phyloP scores from a whole-genome alignment of 2,113 vertebrate species.

The Gila orcuttii region DNA sequence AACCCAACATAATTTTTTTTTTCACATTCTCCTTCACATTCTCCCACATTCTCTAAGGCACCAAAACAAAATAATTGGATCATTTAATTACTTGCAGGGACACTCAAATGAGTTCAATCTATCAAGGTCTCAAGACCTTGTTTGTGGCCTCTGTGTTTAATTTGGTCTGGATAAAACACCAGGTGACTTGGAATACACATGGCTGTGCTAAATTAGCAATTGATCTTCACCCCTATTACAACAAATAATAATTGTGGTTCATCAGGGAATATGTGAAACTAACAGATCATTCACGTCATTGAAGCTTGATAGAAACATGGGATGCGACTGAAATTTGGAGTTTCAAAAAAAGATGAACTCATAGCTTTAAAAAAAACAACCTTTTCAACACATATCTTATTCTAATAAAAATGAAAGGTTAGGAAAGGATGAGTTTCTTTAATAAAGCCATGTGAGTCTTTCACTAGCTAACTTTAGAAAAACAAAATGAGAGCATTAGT shows the following conservation, averaged over 20 bases:
- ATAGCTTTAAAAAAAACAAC: too few species aligned
- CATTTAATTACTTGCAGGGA: conserved; percentile 55
- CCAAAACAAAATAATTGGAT: conserved; percentile 48
- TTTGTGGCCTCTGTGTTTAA: conserved; percentile 37
- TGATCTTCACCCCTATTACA: conserved; percentile 26
- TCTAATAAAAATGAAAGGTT: neutral
- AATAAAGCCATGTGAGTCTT: neutral
- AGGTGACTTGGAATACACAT: conserved; percentile 33
- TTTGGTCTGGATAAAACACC: conserved; percentile 40
- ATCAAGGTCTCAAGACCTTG: conserved; percentile 38
- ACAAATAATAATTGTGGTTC: conserved; percentile 10
- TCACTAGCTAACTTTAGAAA: neutral
- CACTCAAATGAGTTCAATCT: conserved; percentile 40
- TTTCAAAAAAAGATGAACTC: neutral
- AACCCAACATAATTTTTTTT: neutral
- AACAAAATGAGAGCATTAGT: too few species aligned
- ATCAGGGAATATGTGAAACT: neutral
- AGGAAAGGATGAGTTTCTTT: neutral
- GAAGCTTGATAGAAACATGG: neutral
- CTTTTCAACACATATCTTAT: neutral
- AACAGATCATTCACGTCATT: neutral
- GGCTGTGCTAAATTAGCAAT: conserved; percentile 42
- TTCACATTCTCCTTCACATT: too few species aligned
- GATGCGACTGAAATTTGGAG: neutral
- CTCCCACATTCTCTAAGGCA: conserved; percentile 5